Conservation (phyloP, 2,888 invertebrate species). For the Metacarcinus magister region DNA sequence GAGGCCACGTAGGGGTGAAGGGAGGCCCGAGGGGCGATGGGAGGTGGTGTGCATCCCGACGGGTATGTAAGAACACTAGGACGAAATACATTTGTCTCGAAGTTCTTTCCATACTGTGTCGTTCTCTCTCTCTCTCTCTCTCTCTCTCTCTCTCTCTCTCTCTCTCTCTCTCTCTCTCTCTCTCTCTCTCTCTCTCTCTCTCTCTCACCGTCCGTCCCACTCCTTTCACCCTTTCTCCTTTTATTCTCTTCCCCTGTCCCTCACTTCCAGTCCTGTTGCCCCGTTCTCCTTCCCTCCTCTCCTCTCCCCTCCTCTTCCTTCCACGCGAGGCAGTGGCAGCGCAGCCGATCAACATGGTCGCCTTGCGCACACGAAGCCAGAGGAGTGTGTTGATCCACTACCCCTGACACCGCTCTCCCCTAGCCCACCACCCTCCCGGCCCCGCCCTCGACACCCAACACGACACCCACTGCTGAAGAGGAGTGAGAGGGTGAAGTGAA, state of each 20-base stretch:
- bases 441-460: slow-evolving; percentile 22
- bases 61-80: background rate
- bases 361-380: slow-evolving; percentile 36
- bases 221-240: background rate
- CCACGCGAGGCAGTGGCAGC: slow-evolving; percentile 44
- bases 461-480: background rate
- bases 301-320: background rate
- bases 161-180: slow-evolving; percentile 15
- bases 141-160: background rate
- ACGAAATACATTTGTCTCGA: background rate
- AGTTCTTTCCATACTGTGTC: background rate
- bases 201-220: background rate
- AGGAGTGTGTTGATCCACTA: background rate
- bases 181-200: background rate
- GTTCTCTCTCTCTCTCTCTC: background rate
- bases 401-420: background rate
- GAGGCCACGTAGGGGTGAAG: background rate
- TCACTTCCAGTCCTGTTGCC: background rate
- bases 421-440: background rate
- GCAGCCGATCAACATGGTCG: slow-evolving; percentile 30
- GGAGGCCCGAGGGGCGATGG: background rate
- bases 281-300: background rate
- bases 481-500: slow-evolving; percentile 44
- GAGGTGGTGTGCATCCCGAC: background rate
- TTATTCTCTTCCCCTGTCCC: background rate